phyloP scores from a whole-genome alignment of 2,113 vertebrate genomes.

The Daubentonia madagascariensis region DNA sequence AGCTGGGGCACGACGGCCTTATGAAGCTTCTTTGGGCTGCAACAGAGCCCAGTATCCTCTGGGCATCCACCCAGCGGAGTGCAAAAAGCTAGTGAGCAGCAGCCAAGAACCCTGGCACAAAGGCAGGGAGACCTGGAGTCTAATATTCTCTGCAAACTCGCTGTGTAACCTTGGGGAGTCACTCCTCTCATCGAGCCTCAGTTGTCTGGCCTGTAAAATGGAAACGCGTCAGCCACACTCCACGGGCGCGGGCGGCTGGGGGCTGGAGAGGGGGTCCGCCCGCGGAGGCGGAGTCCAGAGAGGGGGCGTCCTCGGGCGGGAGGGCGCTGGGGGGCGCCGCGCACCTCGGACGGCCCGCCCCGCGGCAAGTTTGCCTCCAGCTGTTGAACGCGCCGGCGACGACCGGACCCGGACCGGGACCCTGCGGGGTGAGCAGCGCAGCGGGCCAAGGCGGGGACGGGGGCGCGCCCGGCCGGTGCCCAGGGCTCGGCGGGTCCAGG shows the following conservation, averaged over 20 bases:
- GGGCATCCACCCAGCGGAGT: background rate
- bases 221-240: background rate
- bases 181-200: background rate
- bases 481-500: background rate
- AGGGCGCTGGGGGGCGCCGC: slow-evolving; percentile 43
- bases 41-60: background rate
- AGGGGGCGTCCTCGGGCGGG: background rate
- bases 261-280: background rate
- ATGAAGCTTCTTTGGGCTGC: background rate
- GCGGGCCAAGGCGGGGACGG: background rate
- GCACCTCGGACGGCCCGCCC: background rate
- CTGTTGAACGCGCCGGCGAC: slow-evolving; percentile 56
- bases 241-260: rapidly evolving
- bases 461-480: background rate
- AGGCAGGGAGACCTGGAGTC: background rate
- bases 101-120: background rate
- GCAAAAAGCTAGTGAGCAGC: background rate
- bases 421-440: background rate
- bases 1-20: background rate
- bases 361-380: slow-evolving; percentile 57
- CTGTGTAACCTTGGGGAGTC: slow-evolving; percentile 8
- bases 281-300: background rate
- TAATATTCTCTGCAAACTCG: background rate
- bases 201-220: background rate
- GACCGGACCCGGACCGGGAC: background rate